Base-by-base conservation (phyloP, 2,888 invertebrate species). In the Drosophila mercatorum region DNA sequence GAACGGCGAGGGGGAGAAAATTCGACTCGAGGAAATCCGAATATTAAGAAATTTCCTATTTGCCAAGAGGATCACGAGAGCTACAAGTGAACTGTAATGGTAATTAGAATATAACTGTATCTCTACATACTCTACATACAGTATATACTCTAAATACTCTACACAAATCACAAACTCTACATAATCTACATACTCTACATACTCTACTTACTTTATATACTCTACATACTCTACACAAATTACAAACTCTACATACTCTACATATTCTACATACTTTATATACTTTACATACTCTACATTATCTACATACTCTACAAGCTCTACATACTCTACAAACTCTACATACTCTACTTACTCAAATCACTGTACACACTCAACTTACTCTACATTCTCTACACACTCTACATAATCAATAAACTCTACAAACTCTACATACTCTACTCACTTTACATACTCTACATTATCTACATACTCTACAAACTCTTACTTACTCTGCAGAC, bases 21-120 rank as follows among this genome's bases (percentile, higher is more conserved):
- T 36, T 41, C 31, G 40, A 17, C 11, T 44, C 22, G 38, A n/a
- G 70, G 59, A 63, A 63, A 59, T 60, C 34, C 22, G 22, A 41
- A 46, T 56, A 44, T 44, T 36, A 34, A 44, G 22, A 12, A 34
- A 31, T 22, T 57, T 57, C 41, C 55, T 28, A 12, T 1, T 6
- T 11, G 28, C n/a, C 7, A 2, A 31, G 41, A 3, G 22, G 7
- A 1, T 28, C 3, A 3, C 5, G 0, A 7, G 55, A 28, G 7
- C 26, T n/a, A 3, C 28, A n/a, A 55, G 7, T n/a, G 10, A 41
- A 28, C 22, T 38, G 3, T 8, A 38, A 26, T 14, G 26, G 6
- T 12, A 38, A 22, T 12, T 36, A 10, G 6, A 17, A 11, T n/a
- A 49, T 0, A 28, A 1, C 8, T 0, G 1, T 8, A n/a, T 28